Evolutionary conservation across 1,140 invertebrate species (phyloP).

Genomic region (Helicoverpa zea): DNA sequence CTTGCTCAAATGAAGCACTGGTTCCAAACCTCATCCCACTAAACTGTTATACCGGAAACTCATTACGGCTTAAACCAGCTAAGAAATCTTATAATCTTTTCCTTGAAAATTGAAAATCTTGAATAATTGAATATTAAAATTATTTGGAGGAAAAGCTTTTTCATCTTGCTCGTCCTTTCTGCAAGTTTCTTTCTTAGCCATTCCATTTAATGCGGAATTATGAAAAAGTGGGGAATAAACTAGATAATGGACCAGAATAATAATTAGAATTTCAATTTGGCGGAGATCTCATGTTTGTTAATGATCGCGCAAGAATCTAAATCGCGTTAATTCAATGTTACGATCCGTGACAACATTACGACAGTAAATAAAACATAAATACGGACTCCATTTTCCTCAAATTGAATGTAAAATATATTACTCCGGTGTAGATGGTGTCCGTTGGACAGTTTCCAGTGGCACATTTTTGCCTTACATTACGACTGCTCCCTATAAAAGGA

Average conservation of each 20-base stretch:
- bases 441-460: slow-evolving; percentile 65
- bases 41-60: slow-evolving; percentile 80
- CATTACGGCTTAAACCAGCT: slow-evolving; percentile 81
- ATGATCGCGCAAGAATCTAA: slow-evolving; percentile 12
- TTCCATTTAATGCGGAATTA: slow-evolving; percentile 2
- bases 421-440: slow-evolving; percentile 53
- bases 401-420: slow-evolving; percentile 72
- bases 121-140: slow-evolving; percentile 81
- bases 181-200: slow-evolving; percentile 39
- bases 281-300: slow-evolving; percentile 18
- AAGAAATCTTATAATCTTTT: slow-evolving; percentile 82
- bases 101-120: slow-evolving; percentile 82
- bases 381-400: slow-evolving; percentile 60
- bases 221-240: neutral
- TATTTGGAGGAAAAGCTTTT: slow-evolving; percentile 61
- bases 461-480: slow-evolving; percentile 62
- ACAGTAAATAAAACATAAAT: slow-evolving; percentile 35
- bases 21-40: slow-evolving; percentile 70
- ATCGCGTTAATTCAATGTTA: slow-evolving; percentile 30
- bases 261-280: slow-evolving; percentile 8
- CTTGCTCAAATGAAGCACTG: slow-evolving; percentile 65
- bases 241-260: neutral
- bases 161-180: slow-evolving; percentile 44
- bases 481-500: slow-evolving; percentile 53
- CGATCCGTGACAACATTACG: slow-evolving; percentile 28